phyloP scores from a whole-genome alignment of 1,140 invertebrate species.

The Drosophila ironensis region DNA sequence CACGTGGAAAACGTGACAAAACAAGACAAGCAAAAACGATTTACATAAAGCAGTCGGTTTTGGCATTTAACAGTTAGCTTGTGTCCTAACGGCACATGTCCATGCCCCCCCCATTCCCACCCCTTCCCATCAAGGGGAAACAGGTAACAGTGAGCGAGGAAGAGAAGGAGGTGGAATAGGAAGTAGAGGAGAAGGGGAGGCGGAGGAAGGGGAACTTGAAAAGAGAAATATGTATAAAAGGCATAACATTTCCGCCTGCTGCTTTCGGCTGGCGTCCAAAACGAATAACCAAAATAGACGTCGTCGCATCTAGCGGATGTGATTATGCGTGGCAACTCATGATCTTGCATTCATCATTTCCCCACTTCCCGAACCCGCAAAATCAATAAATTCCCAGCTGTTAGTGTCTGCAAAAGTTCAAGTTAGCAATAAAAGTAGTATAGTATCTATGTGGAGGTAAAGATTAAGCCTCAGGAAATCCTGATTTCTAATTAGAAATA shows the following conservation, averaged over 20 bases:
- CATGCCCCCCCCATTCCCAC: constrained; percentile 3
- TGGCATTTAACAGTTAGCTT: constrained; percentile 61
- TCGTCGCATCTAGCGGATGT: constrained; percentile 17
- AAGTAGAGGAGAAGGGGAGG: constrained; percentile 32
- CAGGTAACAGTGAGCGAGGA: constrained; percentile 51
- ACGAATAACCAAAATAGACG: constrained; percentile 67
- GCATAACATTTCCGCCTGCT: constrained; percentile 63
- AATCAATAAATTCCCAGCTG: too few species aligned
- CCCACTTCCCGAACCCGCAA: too few species aligned
- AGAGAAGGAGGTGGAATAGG: neutral
- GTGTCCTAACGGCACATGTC: constrained; percentile 48
- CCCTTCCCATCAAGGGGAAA: constrained; percentile 7
- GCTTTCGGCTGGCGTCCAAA: constrained; percentile 56
- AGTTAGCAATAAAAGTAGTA: too few species aligned
- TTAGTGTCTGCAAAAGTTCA: too few species aligned
- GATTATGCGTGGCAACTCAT: constrained; percentile 15
- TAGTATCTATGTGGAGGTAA: too few species aligned
- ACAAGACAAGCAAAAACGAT: constrained; percentile 19
- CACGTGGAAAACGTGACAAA: constrained; percentile 26
- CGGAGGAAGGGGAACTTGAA: constrained; percentile 15
- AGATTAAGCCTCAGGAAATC: too few species aligned
- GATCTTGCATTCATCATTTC: too few species aligned
- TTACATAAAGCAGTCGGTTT: constrained; percentile 57
- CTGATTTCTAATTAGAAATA: too few species aligned
- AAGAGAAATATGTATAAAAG: constrained; percentile 60